These are phyloP conservation scores for Cygnus buccinator DNA, from an alignment of 2,113 vertebrate species.

Conservation along the genomic window DNA sequence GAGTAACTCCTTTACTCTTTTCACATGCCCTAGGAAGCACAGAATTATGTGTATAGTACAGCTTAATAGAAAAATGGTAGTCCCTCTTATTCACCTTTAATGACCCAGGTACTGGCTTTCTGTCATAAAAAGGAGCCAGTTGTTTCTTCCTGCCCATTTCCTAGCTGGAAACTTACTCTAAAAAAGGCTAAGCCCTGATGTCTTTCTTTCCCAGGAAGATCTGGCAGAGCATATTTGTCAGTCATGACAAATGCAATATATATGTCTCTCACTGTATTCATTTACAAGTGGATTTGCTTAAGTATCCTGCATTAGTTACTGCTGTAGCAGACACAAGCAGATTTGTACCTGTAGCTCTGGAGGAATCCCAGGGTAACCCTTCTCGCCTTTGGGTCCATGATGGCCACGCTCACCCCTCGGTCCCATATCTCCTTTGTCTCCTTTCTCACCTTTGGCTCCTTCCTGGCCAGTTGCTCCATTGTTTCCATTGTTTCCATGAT, in stretches of 20 bases:
- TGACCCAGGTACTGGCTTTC: background rate
- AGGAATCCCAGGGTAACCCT: conserved; percentile 82
- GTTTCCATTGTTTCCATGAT: conserved; percentile 87
- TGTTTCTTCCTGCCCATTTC: background rate
- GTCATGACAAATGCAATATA: background rate
- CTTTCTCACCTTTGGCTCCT: conserved; percentile 84
- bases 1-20: background rate
- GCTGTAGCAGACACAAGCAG: background rate
- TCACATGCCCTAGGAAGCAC: background rate
- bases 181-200: background rate
- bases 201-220: background rate
- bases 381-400: conserved; percentile 83
- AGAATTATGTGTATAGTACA: background rate
- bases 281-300: background rate
- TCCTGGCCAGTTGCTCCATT: conserved; percentile 84
- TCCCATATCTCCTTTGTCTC: conserved; percentile 84
- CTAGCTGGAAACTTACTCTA: background rate
- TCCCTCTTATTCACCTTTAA: background rate
- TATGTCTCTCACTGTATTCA: background rate
- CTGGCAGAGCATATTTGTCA: background rate
- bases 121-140: background rate
- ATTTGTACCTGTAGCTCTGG: conserved; percentile 82
- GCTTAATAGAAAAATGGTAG: background rate
- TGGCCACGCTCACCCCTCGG: conserved; percentile 82
- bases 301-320: background rate